Evolutionary conservation across 2,797 vertebrate genomes (phyloP).

Genomic region (Gephyroberyx darwinii): DNA sequence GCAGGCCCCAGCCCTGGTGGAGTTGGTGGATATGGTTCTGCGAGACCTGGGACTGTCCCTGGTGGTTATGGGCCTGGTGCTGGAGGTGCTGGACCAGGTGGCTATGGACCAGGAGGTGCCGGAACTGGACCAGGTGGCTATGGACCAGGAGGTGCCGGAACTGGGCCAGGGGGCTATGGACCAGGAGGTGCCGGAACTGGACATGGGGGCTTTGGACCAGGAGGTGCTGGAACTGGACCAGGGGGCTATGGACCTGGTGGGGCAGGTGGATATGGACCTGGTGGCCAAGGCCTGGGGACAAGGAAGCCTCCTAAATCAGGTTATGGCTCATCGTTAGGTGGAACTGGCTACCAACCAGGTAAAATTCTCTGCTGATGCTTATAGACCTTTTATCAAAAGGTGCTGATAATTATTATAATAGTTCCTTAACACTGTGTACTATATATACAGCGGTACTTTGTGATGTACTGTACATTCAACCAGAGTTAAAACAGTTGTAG

Average conservation of each 20-base stretch:
- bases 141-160: too few species aligned
- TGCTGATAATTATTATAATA: neutral
- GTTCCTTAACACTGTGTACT: neutral
- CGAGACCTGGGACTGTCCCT: neutral
- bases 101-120: too few species aligned
- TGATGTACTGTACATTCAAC: too few species aligned
- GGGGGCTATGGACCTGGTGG: slow-evolving; percentile 53
- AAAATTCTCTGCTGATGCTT: slow-evolving; percentile 12
- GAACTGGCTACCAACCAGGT: slow-evolving; percentile 77
- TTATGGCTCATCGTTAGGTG: slow-evolving; percentile 70
- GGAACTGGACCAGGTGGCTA: too few species aligned
- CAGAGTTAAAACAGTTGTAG: neutral
- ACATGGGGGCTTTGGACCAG: slow-evolving; percentile 34
- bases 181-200: neutral
- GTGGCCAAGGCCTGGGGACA: slow-evolving; percentile 59
- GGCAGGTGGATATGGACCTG: slow-evolving; percentile 59
- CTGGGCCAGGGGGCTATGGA: slow-evolving; percentile 18
- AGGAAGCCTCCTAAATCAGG: slow-evolving; percentile 75
- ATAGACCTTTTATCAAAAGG: neutral
- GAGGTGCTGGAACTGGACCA: slow-evolving; percentile 49
- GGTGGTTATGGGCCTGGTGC: slow-evolving; percentile 6
- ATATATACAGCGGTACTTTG: neutral
- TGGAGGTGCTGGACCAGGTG: slow-evolving; percentile 28
- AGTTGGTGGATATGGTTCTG: slow-evolving; percentile 25
- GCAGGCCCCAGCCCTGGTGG: slow-evolving; percentile 19